Conservation (phyloP, 2,888 invertebrate genomes). For the Ectobius pallidus region DNA sequence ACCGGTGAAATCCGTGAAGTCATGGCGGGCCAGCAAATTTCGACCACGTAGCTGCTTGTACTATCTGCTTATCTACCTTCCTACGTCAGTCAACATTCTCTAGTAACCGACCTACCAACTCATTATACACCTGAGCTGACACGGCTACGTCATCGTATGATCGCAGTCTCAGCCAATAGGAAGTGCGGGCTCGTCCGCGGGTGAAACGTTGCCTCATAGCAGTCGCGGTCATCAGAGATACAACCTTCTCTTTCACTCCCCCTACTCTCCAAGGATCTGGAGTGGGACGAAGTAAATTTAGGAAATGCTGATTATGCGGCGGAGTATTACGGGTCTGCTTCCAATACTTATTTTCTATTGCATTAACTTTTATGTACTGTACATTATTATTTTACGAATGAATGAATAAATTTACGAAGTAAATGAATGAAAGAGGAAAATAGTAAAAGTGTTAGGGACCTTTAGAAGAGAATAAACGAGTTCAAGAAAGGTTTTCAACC, state of each 20-base stretch:
- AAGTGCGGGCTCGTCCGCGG: conserved; percentile 9
- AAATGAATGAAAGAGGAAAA: too few relatives aligned
- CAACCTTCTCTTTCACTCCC: background rate
- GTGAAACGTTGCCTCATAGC: background rate
- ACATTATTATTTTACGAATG: too few relatives aligned
- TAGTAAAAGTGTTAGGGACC: too few relatives aligned
- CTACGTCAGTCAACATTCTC: conserved; percentile 6
- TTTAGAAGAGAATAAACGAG: too few relatives aligned
- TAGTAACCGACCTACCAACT: conserved; percentile 2
- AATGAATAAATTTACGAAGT: too few relatives aligned
- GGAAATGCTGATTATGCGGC: background rate
- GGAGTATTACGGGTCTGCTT: too few relatives aligned
- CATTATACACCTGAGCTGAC: conserved; percentile 20
- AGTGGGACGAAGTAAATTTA: background rate
- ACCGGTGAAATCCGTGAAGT: too few relatives aligned
- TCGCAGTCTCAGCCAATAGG: conserved; percentile 27
- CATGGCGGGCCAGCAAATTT: too few relatives aligned
- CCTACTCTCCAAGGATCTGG: background rate
- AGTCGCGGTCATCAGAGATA: conserved; percentile 5
- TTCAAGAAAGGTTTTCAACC: too few relatives aligned
- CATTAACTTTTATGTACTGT: too few relatives aligned
- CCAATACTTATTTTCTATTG: too few relatives aligned
- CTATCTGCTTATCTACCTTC: background rate
- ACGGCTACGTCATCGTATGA: conserved; percentile 34
- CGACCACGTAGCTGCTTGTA: too few relatives aligned